Evolutionary conservation across 2,113 vertebrate species (phyloP), one percentile per base, ranked within the genome.

Genomic region (Sinocyclocheilus maitianheensis): DNA sequence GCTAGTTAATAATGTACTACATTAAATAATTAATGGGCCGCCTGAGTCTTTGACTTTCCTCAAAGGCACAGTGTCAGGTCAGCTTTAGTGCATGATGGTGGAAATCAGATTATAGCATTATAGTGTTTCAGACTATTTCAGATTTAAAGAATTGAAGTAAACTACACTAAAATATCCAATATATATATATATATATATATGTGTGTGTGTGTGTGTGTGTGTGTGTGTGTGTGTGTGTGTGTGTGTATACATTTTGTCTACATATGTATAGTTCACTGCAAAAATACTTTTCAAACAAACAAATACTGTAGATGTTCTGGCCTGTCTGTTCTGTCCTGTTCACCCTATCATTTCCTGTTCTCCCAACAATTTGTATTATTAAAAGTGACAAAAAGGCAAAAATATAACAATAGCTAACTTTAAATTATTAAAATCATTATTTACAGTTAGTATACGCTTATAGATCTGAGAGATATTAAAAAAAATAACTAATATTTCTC

Each of bases 1-100:
- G 63, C 63, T 37, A 26, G 88, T 87, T 87, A 87, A 89, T 87
- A 78, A 77, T 85, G 83, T 65, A 67, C 78, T 16, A 22, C 48
- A 72, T 87, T 71, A 87, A 77, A 87, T 86, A 24, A 80, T 72
- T 58, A 88, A 88, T 84, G 77, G 9, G 72, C 78, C 37, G 2
- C 60, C 65, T 76, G 82, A 65, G 34, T 74, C 82, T 84, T 84
- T 81, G 58, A 30, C 62, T 77, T 86, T 85, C 83, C 72, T 87
- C 86, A 80, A 87, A 85, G 58, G 14, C 16, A 51, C 22, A 6
- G 24, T n/a, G 26, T 78, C 18, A 58, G 30, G 26, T 34, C 30
- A 37, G 30, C 55, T 37, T 37, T 62, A 80, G 75, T 53, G 75
- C 24, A 18, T 77, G n/a, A 75, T 24, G 13, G 22, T 43, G 1